A percentile compares a stretch with the other conserved stretches of the same genome.
Evolutionary conservation across 2,113 vertebrate genomes (phyloP).

Genomic region (Protobothrops mucrosquamatus): DNA sequence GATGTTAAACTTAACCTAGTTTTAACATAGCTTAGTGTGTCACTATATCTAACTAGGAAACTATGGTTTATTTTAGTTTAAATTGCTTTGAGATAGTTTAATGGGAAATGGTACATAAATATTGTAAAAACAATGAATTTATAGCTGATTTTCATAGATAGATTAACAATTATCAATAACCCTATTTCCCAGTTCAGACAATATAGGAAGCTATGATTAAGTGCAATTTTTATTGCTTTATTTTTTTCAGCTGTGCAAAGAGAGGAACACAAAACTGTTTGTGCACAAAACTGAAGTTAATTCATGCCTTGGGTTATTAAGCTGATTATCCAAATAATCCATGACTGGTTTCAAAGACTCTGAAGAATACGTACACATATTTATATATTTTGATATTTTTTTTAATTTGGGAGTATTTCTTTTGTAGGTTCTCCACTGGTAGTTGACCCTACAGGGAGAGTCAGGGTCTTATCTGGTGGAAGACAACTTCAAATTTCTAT

Average conservation of each 20-base stretch:
- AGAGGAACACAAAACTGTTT: not conserved
- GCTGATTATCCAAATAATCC: not conserved
- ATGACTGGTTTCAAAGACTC: not conserved
- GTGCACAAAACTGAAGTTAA: not conserved
- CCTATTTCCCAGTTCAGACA: not conserved
- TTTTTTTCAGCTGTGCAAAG: not conserved
- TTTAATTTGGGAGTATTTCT: constrained; percentile 33
- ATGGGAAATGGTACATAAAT: not conserved
- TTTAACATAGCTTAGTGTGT: not conserved
- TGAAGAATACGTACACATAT: not conserved
- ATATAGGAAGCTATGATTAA: not conserved
- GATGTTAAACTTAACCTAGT: not conserved
- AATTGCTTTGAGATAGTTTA: not conserved
- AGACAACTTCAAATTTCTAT: constrained; percentile 86
- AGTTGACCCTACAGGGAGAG: constrained; percentile 64
- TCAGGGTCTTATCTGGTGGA: constrained; percentile 86
- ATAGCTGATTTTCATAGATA: not conserved
- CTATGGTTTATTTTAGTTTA: not conserved
- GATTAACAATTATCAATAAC: not conserved
- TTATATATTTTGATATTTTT: not conserved
- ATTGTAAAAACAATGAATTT: not conserved
- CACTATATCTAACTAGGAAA: not conserved
- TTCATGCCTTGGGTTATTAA: not conserved
- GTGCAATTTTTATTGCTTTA: not conserved
- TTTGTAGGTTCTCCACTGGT: constrained; percentile 75